phyloP scores from a whole-genome alignment of 2,888 invertebrate species.

The Cantharis rufa region DNA sequence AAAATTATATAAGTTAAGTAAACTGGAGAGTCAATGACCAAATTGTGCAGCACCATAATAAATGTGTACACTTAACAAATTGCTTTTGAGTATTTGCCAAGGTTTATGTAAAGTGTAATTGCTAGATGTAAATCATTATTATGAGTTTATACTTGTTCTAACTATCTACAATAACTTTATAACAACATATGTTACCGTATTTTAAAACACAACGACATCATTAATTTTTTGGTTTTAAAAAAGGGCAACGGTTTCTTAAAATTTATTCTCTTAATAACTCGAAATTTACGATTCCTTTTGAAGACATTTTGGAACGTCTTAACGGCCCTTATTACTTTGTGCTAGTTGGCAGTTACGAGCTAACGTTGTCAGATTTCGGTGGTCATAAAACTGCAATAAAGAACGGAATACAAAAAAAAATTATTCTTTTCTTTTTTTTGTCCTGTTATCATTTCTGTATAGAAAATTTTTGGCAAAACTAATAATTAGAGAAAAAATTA shows the following conservation, averaged over 20 bases:
- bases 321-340: background rate
- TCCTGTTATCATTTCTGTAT: too few relatives aligned
- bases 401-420: background rate
- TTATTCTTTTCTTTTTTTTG: too few relatives aligned
- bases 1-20: background rate
- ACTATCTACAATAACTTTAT: slow-evolving; percentile 12
- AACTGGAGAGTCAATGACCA: slow-evolving; percentile 12
- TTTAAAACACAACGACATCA: background rate
- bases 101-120: slow-evolving; percentile 26
- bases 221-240: background rate
- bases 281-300: background rate
- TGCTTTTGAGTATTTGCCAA: slow-evolving; percentile 29
- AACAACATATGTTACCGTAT: slow-evolving; percentile 10
- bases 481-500: too few relatives aligned
- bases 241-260: background rate
- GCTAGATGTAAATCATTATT: slow-evolving; percentile 23
- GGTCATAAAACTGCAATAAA: background rate
- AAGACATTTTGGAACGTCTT: background rate
- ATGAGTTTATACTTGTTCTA: slow-evolving; percentile 18
- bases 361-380: background rate
- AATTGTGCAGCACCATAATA: slow-evolving; percentile 16
- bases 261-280: background rate
- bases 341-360: background rate
- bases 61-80: slow-evolving; percentile 27
- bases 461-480: too few relatives aligned